A percentile compares a stretch with the other conserved stretches of the same genome.
Evolutionary conservation across 30 jellyfish, hydroid and myxozoan species (phyloP).

Genomic region (Mastigias papua): DNA sequence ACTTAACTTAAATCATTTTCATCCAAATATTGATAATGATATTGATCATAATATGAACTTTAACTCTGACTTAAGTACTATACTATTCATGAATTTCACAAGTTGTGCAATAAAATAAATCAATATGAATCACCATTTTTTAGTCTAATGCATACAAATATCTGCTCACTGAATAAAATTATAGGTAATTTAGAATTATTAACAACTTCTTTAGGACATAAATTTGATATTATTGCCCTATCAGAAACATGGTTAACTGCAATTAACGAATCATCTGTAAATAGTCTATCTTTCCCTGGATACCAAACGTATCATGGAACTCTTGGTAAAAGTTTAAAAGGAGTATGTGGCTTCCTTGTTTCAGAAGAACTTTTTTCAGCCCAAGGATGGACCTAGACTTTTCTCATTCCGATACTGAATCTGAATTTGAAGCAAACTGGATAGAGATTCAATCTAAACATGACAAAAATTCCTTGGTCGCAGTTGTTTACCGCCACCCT

Average conservation of each 20-base stretch:
- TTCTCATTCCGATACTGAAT: slow-evolving; percentile 12
- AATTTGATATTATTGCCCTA: slow-evolving; percentile 48
- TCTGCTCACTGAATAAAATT: slow-evolving; percentile 15
- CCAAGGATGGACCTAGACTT: slow-evolving; percentile 8
- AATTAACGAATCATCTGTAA: not conserved
- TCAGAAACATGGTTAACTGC: slow-evolving; percentile 39
- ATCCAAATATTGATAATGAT: slow-evolving; percentile 4
- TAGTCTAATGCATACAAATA: slow-evolving; percentile 22
- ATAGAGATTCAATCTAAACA: slow-evolving; percentile 34
- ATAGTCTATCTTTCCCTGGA: not conserved
- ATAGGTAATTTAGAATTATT: not conserved
- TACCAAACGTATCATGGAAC: slow-evolving; percentile 23
- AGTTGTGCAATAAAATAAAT: slow-evolving; percentile 5
- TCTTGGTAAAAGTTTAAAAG: slow-evolving; percentile 1
- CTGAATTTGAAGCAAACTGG: slow-evolving; percentile 64
- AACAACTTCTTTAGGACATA: not conserved
- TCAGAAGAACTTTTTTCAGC: not conserved
- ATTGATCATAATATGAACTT: not conserved
- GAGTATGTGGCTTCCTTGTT: slow-evolving; percentile 6
- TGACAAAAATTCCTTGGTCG: slow-evolving; percentile 20
- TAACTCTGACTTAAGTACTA: not conserved
- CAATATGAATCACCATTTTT: not conserved
- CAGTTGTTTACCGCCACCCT: slow-evolving; percentile 53
- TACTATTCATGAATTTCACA: not conserved
- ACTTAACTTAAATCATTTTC: not conserved